These are phyloP conservation scores for Whitmania pigra DNA, from an alignment of 1,140 invertebrate genomes.

Conservation along the genomic window DNA sequence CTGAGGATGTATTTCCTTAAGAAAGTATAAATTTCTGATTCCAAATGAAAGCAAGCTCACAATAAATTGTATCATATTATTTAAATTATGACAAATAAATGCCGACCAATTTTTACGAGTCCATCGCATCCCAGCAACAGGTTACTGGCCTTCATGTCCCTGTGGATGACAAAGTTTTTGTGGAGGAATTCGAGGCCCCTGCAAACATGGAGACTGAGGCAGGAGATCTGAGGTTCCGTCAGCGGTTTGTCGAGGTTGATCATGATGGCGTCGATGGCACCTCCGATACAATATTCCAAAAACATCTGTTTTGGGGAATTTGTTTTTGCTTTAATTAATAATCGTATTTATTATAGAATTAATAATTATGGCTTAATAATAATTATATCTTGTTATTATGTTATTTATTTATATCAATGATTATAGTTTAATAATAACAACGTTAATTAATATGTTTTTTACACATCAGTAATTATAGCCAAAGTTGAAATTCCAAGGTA, in stretches of 20 bases:
- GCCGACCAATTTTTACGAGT: slow-evolving; percentile 80
- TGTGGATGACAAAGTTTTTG: slow-evolving; percentile 79
- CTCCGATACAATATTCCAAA: slow-evolving; percentile 88
- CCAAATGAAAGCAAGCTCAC: not conserved
- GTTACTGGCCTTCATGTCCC: slow-evolving; percentile 94
- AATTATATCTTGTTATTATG: not conserved
- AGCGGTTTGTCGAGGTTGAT: slow-evolving; percentile 89
- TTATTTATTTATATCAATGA: too few species aligned
- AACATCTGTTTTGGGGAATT: slow-evolving; percentile 13
- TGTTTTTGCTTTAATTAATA: slow-evolving; percentile 8
- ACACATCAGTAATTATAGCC: too few species aligned
- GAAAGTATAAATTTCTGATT: too few species aligned
- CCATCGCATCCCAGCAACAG: slow-evolving; percentile 86
- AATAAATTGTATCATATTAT: not conserved
- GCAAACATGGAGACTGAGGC: slow-evolving; percentile 56
- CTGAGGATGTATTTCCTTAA: too few species aligned
- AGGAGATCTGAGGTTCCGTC: slow-evolving; percentile 83
- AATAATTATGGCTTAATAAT: too few species aligned
- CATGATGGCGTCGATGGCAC: slow-evolving; percentile 95
- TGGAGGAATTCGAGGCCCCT: slow-evolving; percentile 61
- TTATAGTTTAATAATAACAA: not conserved
- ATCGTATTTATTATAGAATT: not conserved
- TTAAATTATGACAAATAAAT: not conserved
- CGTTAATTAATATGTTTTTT: not conserved
- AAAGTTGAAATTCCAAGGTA: too few species aligned